Percentiles rank a stretch among this genome's conserved stretches.
phyloP scores from a whole-genome alignment of 1,140 invertebrate species.

The Apis mellifera region DNA sequence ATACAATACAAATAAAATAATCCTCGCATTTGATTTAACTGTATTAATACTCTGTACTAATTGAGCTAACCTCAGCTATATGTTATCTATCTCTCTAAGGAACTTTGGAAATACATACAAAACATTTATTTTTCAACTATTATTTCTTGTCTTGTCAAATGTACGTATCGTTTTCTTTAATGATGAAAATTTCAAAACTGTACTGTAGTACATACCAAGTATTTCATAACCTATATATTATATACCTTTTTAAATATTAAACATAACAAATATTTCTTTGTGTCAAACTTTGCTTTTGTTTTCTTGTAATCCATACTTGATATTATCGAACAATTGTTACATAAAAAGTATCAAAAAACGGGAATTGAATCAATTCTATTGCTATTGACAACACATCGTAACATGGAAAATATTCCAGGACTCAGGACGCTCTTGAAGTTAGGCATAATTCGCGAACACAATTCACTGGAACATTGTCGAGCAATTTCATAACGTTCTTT shows the following conservation, averaged over 20 bases:
- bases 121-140: conserved; percentile 13
- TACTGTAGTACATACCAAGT: conserved; percentile 15
- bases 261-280: conserved; percentile 6
- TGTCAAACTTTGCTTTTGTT: background rate
- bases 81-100: conserved; percentile 27
- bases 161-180: background rate
- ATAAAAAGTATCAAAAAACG: conserved; percentile 26
- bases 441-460: conserved; percentile 24
- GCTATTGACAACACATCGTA: background rate
- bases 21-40: conserved; percentile 42
- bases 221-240: background rate
- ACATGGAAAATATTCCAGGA: conserved; percentile 19
- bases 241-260: background rate
- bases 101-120: conserved; percentile 43
- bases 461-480: conserved; percentile 4
- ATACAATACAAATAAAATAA: conserved; percentile 32
- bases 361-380: background rate
- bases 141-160: background rate
- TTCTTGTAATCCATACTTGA: background rate
- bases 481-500: background rate
- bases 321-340: background rate
- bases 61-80: conserved; percentile 27
- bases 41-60: conserved; percentile 16
- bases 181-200: background rate
- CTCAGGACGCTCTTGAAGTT: conserved; percentile 18